Base-by-base conservation (phyloP, 1,140 invertebrate genomes). In the Monochamus saltuarius region DNA sequence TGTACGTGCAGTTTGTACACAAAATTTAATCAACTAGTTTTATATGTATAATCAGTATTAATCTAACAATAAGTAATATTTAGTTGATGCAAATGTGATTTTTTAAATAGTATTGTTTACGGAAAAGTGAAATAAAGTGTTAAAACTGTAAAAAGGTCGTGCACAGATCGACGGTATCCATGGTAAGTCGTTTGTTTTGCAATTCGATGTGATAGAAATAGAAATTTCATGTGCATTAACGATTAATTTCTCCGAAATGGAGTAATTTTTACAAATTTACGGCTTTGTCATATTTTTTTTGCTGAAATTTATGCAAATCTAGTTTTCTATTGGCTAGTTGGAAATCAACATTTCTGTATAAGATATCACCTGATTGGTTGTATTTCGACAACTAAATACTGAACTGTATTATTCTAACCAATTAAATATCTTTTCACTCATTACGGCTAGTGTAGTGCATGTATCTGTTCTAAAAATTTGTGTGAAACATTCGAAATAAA, bases 341-440 rank as follows among this genome's bases (percentile, higher is more conserved):
- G 78, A 78, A 80, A 80, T 82, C 79, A 80, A 81, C 79, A 78
- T 73, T 76, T 77, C 75, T 74, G 79, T 81, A 79, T 78, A 83
- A 84, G 80, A 79, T 79, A 80, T 80, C 81, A 81, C 80, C 79
- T 82, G 81, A 85, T 85, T 85, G 84, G 82, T 80, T 78, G 80
- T 78, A 77, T 81, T 80, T 81, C 65, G 66, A 67, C 65, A 65
- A 67, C 68, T 73, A 71, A 75, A 74, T 73, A 65, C 64, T 57
- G 66, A 70, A 68, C 65, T 66, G 72, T 73, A 75, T 75, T 77
- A 75, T 78, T 77, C 74, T 75, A 74, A 73, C 77, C 78, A 79
- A 79, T 79, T 77, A 78, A 73, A 74, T 73, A 64, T 71, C 66
- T 75, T 73, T 74, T 72, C 62, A 39, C 43, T 65, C 55, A 58